phyloP scores from a whole-genome alignment of 2,797 vertebrate genomes.

The Orestias chungarensis region DNA sequence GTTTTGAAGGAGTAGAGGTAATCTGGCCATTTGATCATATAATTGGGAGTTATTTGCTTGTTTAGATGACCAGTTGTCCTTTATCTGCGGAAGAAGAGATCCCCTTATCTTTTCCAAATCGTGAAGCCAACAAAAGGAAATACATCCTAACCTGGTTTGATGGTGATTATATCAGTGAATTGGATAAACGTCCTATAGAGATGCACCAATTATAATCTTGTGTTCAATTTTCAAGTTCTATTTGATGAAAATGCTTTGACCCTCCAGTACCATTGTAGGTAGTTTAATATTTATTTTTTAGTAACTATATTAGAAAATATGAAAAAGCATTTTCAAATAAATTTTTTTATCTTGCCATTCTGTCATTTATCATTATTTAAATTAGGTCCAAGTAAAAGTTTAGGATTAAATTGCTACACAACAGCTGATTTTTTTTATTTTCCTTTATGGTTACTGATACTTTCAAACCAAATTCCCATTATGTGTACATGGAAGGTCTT shows the following conservation, averaged over 20 bases:
- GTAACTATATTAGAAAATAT: background rate
- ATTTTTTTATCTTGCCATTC: no score
- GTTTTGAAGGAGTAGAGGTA: background rate
- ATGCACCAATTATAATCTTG: background rate
- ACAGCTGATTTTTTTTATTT: no score
- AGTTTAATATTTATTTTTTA: background rate
- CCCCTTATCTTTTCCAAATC: background rate
- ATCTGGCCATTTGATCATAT: background rate
- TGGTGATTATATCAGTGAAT: background rate
- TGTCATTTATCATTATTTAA: no score
- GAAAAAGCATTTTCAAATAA: background rate
- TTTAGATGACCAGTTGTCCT: background rate
- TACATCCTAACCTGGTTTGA: background rate
- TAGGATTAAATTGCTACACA: no score
- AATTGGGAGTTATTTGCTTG: background rate
- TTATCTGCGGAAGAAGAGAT: background rate
- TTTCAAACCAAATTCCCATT: background rate
- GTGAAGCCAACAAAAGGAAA: background rate
- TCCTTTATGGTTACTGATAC: no score
- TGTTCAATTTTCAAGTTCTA: background rate
- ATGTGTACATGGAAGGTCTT: background rate
- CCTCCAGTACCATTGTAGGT: background rate
- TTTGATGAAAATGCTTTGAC: background rate
- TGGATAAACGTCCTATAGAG: background rate
- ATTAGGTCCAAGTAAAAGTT: no score